Base-by-base conservation (phyloP, 2,888 invertebrate species). In the Clitarchus hookeri region DNA sequence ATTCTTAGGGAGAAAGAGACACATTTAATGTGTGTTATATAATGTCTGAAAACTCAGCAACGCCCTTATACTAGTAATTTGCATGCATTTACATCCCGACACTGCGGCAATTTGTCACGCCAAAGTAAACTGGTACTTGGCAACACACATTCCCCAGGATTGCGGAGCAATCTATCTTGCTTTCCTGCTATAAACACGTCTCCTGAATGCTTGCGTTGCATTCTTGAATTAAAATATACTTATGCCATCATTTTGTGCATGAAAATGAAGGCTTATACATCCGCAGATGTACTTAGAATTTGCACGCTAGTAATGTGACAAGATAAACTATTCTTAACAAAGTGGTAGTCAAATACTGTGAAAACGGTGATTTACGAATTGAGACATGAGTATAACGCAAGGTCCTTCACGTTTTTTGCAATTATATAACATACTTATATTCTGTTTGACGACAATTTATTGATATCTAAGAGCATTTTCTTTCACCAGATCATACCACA, bases 61-160 rank as follows among this genome's bases (percentile, higher is more conserved):
- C 65, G 23, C 65, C n/a, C 19, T 8, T n/a, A 23, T 65, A 3
- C n/a, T 16, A 65, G n/a, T 16, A 12, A 65, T 65, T 65, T 65
- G 65, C 65, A 65, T 65, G n/a, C 19, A 65, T 65, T 65, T 65
- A 23, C 65, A 65, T 65, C n/a, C 65, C 23, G n/a, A n/a, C 65
- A 19, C 65, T 65, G 65, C n/a, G n/a, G 65, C 65, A 65, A 65
- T 65, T 65, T n/a, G 65, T 65, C 65, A 65, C 65, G n/a, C 65
- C n/a, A 65, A 65, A 65, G n/a, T n/a, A 65, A 65, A 65, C 65
- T 65, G 65, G n/a, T 11, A 65, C 65, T 3, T n/a, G n/a, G n/a
- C 11, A 0, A 65, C 65, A n/a, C 1, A n/a, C 65, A 23, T 19
- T 23, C n/a, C 16, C 2, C 16, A 23, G 65, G 11, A 0, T 19